Base-by-base conservation (phyloP, 1,140 invertebrate genomes). In the Apis cerana region DNA sequence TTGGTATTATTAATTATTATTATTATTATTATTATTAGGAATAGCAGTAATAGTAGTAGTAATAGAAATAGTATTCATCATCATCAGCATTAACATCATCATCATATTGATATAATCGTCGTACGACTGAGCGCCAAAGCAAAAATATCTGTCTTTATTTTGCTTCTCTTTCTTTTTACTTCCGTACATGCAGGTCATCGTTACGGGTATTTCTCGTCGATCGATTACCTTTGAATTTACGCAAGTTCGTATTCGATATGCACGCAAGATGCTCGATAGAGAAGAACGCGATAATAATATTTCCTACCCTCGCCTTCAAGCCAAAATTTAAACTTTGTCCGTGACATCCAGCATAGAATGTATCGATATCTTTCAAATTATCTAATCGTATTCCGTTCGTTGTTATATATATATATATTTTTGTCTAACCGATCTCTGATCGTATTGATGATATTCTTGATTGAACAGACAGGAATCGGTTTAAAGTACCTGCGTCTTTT, bases 31-130 rank as follows among this genome's bases (percentile, higher is more conserved):
- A 27, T 62, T 15, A 17, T 17, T 1, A 19, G 8, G 1, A 64
- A 19, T 48, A 27, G 15, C 80, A 67, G 48, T 76, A 74, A 67
- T 71, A 65, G 82, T 64, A 67, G 67, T 82, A 21, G 33, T 58
- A 13, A 21, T 67, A 61, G 12, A 19, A 67, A 9, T 70, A 65
- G 8, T 19, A 33, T 43, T 67, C 21, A 43, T 48, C 5, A 7
- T 43, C 23, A 23, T 61, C 19, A 33, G 7, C 50, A 27, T 54
- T 11, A 50, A 54, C 15, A 27, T 56, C 23, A 23, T 50, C 56
- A 64, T 69, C 15, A 68, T n/a, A n/a, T 56, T n/a, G 21, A 23
- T 19, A 15, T 59, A 1, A 0, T 23, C 27, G n/a, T 21, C 59
- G 23, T 61, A 21, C 0, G 43, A 33, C 43, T n/a, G 27, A 67